A percentile compares a stretch with the other conserved stretches of the same genome.
Conservation (phyloP, 2,888 invertebrate species). For the Ormyrus labotus region DNA sequence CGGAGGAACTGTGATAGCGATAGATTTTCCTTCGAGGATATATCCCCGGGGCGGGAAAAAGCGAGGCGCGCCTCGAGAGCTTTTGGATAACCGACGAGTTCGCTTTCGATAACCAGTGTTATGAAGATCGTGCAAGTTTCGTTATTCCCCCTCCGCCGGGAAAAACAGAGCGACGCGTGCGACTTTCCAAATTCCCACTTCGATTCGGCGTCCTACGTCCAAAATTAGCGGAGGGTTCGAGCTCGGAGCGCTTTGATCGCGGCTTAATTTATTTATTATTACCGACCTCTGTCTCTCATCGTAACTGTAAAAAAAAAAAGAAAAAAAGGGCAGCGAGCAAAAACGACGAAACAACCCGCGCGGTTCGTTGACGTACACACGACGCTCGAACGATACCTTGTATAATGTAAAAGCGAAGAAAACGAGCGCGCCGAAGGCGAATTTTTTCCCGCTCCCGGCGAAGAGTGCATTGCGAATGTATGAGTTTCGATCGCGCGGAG, state of each 20-base stretch:
- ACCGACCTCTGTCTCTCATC: not conserved
- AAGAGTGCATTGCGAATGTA: conserved; percentile 7
- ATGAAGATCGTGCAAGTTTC: too few relatives aligned
- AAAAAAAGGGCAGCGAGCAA: not conserved
- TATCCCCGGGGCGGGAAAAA: conserved; percentile 15
- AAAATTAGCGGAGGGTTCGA: not conserved
- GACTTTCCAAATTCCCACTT: not conserved
- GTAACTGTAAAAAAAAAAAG: not conserved
- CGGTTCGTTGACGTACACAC: not conserved
- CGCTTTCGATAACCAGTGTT: too few relatives aligned
- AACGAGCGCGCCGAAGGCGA: not conserved
- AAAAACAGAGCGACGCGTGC: not conserved
- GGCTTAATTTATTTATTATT: conserved; percentile 30
- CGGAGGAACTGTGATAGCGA: conserved; percentile 60
- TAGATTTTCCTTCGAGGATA: conserved; percentile 31
- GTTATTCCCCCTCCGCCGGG: not conserved
- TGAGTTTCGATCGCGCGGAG: conserved; percentile 1
- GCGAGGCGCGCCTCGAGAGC: conserved; percentile 9
- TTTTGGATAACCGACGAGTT: too few relatives aligned
- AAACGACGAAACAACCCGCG: not conserved
- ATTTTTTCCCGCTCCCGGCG: not conserved
- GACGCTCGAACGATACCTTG: not conserved
- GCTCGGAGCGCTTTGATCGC: not conserved
- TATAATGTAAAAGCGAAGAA: not conserved
- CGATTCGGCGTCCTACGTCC: not conserved